Conservation (phyloP, 23 tunicate species). For the Halocynthia roretzi region DNA sequence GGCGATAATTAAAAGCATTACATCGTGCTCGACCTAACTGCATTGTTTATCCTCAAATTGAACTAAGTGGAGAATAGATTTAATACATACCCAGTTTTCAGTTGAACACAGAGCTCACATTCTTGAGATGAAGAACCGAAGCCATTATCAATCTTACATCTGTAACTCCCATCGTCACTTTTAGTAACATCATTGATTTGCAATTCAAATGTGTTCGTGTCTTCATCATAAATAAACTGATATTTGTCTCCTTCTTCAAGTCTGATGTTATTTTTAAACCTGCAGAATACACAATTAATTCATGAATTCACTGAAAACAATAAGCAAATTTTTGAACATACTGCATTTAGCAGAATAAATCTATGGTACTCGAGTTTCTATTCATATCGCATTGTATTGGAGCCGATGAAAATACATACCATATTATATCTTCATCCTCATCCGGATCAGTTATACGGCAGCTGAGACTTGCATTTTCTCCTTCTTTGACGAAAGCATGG, state of each 20-base stretch:
- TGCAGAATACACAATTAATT: background rate
- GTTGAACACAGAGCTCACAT: constrained; percentile 82
- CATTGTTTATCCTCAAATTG: background rate
- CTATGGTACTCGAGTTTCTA: background rate
- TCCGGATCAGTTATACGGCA: constrained; percentile 56
- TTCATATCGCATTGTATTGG: too few relatives aligned
- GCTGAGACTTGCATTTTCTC: constrained; percentile 58
- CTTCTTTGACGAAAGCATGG: constrained; percentile 72
- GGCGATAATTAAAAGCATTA: background rate
- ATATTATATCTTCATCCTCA: constrained; percentile 62
- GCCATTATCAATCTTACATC: constrained; percentile 77
- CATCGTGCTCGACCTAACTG: background rate
- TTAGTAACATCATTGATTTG: constrained; percentile 56
- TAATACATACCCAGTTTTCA: constrained; percentile 43
- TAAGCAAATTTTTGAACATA: background rate
- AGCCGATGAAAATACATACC: constrained; percentile 35
- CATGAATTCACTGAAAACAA: background rate
- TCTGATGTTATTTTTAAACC: constrained; percentile 64
- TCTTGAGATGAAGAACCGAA: constrained; percentile 45
- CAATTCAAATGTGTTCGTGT: constrained; percentile 40
- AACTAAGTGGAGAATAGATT: background rate
- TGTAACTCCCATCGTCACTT: constrained; percentile 87
- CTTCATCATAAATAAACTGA: constrained; percentile 52
- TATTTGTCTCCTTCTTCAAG: constrained; percentile 79
- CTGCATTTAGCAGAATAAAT: background rate